Percentiles rank a stretch among this genome's conserved stretches.
phyloP scores from a whole-genome alignment of 2,113 vertebrate species.

The Anser brachyrhynchus region DNA sequence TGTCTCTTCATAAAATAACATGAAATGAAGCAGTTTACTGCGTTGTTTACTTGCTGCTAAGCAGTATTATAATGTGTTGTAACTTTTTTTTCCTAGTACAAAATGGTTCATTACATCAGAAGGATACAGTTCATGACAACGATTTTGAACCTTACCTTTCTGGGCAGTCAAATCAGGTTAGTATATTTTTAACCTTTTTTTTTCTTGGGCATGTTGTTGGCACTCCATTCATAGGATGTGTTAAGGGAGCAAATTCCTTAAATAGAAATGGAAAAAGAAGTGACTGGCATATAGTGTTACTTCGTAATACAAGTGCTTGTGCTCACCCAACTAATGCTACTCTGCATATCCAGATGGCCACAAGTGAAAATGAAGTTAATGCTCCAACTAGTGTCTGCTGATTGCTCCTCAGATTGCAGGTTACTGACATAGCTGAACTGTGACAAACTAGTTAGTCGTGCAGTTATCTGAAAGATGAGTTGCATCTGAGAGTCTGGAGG shows the following conservation, averaged over 20 bases:
- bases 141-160: slow-evolving; percentile 97
- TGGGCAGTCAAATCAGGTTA: slow-evolving; percentile 93
- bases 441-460: not conserved
- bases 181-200: slow-evolving; percentile 54
- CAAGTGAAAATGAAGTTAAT: slow-evolving; percentile 44
- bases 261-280: slow-evolving; percentile 56
- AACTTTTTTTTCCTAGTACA: slow-evolving; percentile 84
- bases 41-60: not conserved
- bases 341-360: not conserved
- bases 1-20: not conserved
- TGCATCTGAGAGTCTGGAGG: not conserved
- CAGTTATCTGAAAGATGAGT: not conserved
- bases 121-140: slow-evolving; percentile 92
- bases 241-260: slow-evolving; percentile 56
- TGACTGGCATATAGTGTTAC: slow-evolving; percentile 35
- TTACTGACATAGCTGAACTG: not conserved
- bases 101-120: slow-evolving; percentile 96
- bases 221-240: slow-evolving; percentile 27
- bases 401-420: not conserved
- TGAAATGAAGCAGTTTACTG: not conserved
- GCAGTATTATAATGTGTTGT: not conserved
- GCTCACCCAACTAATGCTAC: slow-evolving; percentile 28
- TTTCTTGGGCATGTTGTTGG: not conserved
- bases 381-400: not conserved
- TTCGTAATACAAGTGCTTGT: slow-evolving; percentile 26